Conservation (phyloP, 2,888 invertebrate genomes). For the Chesias legatella region DNA sequence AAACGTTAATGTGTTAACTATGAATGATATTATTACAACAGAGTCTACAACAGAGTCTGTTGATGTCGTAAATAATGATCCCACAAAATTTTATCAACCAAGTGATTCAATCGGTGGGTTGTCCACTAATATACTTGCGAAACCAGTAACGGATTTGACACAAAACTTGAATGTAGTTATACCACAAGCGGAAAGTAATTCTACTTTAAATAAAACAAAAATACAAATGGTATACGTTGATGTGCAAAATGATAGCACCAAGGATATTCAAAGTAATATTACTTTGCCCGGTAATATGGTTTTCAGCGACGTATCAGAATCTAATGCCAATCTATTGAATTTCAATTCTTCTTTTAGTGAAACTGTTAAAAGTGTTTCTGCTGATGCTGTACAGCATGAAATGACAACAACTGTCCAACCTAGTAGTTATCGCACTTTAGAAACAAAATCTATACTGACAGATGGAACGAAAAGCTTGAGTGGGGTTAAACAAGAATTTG, state of each 20-base stretch:
- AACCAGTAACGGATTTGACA: not conserved
- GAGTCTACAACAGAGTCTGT: not conserved
- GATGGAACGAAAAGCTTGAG: not conserved
- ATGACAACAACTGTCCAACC: not conserved
- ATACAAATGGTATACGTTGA: not conserved
- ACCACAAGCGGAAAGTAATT: not conserved
- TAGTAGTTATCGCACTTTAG: too few relatives aligned
- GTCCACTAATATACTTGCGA: not conserved
- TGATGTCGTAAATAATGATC: not conserved
- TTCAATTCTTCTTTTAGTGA: not conserved
- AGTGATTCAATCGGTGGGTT: not conserved
- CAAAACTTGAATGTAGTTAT: not conserved
- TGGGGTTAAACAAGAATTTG: too few relatives aligned
- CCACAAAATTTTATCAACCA: not conserved
- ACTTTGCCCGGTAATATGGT: not conserved
- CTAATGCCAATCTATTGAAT: too few relatives aligned
- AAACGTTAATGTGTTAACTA: slow-evolving; percentile 1
- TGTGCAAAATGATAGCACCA: not conserved
- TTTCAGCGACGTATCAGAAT: slow-evolving; percentile 1
- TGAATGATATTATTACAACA: not conserved
- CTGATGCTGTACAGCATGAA: not conserved
- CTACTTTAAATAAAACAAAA: not conserved
- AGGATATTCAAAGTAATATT: not conserved
- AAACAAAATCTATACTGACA: not conserved
- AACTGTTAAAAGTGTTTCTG: slow-evolving; percentile 2